Evolutionary conservation across 2,113 vertebrate genomes (phyloP).

Genomic region (Ailuropoda melanoleuca): DNA sequence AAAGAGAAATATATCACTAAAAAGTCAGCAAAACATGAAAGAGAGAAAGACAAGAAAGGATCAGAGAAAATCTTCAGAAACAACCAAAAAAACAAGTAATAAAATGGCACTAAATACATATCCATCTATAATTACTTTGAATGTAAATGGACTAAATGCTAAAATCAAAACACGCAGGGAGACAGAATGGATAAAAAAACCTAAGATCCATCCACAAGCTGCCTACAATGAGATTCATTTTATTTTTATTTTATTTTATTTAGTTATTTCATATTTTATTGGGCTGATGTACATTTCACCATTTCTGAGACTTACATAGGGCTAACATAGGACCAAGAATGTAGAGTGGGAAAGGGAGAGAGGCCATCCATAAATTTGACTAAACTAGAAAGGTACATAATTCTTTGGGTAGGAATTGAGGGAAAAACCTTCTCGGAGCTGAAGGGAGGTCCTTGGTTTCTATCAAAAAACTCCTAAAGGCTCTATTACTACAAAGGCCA

Average conservation of each 20-base stretch:
- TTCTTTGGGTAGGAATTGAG: too few relatives aligned
- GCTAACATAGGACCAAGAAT: too few relatives aligned
- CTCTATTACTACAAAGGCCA: too few relatives aligned
- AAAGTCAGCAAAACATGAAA: background rate
- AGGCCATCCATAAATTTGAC: too few relatives aligned
- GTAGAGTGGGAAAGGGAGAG: too few relatives aligned
- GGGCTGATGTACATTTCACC: too few relatives aligned
- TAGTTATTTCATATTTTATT: too few relatives aligned
- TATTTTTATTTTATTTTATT: background rate
- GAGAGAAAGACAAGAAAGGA: background rate
- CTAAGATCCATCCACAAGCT: background rate
- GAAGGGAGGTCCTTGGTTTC: too few relatives aligned
- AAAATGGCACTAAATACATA: background rate
- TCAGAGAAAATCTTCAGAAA: background rate
- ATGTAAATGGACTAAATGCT: background rate
- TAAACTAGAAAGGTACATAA: too few relatives aligned
- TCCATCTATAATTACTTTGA: background rate
- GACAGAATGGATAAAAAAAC: background rate
- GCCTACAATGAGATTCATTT: background rate
- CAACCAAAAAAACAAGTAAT: background rate
- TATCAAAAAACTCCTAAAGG: too few relatives aligned
- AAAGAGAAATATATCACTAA: background rate
- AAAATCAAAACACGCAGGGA: background rate
- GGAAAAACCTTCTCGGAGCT: too few relatives aligned
- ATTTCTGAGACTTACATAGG: too few relatives aligned